Percentiles rank a stretch among this genome's conserved stretches.
These are phyloP conservation scores for Synanceia verrucosa DNA, from an alignment of 2,797 vertebrate species.

Conservation along the genomic window DNA sequence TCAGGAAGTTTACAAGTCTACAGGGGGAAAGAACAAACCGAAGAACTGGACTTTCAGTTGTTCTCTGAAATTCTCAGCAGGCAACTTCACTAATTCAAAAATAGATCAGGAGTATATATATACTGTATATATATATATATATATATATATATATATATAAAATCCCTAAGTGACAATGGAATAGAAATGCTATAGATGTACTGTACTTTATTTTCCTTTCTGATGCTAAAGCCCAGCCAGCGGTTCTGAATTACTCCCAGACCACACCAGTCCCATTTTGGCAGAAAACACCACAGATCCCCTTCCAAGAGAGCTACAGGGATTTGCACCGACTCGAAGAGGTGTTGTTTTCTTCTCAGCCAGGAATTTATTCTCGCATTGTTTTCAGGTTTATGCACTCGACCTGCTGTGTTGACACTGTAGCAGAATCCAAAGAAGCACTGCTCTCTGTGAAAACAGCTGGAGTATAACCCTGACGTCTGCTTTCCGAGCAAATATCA, in stretches of 20 bases:
- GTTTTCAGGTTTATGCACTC: slow-evolving; percentile 2
- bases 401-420: slow-evolving; percentile 7
- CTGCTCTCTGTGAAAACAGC: neutral
- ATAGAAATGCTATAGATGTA: neutral
- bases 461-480: neutral
- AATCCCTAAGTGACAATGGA: too few species aligned
- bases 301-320: slow-evolving; percentile 1
- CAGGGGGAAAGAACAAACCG: neutral
- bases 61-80: neutral
- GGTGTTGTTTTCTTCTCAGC: slow-evolving; percentile 13
- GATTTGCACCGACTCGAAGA: slow-evolving; percentile 1
- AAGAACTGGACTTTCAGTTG: neutral
- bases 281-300: slow-evolving; percentile 2
- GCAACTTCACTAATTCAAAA: neutral
- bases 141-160: too few species aligned
- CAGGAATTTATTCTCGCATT: slow-evolving; percentile 9
- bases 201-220: neutral
- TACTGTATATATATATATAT: too few species aligned
- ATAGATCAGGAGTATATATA: too few species aligned
- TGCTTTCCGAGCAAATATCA: neutral
- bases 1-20: neutral
- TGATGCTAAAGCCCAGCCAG: neutral
- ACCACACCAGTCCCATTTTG: neutral
- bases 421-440: neutral
- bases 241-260: slow-evolving; percentile 6